phyloP scores from a whole-genome alignment of 2,113 vertebrate genomes.

The Furnarius figulus region DNA sequence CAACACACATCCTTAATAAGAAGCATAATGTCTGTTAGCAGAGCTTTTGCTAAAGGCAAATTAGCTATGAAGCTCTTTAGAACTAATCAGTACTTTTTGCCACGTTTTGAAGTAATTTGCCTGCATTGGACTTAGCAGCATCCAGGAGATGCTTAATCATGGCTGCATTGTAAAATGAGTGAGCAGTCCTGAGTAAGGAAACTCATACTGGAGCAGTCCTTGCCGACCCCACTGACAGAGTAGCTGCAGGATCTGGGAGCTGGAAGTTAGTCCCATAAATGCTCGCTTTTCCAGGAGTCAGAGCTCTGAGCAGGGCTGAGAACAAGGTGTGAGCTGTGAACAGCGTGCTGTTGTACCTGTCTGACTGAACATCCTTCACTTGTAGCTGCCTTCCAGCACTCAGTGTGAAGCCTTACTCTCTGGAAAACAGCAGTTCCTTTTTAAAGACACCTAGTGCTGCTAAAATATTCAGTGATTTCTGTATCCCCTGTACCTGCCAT shows the following conservation, averaged over 20 bases:
- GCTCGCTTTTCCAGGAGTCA: background rate
- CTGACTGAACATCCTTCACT: rapidly evolving
- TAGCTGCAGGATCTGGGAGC: background rate
- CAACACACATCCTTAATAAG: background rate
- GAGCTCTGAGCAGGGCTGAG: background rate
- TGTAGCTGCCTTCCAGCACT: background rate
- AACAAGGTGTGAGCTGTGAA: background rate
- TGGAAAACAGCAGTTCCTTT: background rate
- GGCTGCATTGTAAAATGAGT: background rate
- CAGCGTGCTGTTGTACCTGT: background rate
- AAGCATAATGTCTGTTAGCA: background rate
- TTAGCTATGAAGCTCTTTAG: background rate
- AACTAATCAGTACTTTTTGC: background rate
- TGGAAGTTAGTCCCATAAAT: background rate
- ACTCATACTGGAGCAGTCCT: background rate
- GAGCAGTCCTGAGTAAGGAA: background rate
- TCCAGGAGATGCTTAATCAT: constrained; percentile 35
- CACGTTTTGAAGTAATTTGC: background rate
- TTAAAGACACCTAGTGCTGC: background rate
- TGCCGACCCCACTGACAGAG: background rate
- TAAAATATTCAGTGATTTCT: background rate
- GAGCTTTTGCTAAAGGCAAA: background rate
- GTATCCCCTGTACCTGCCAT: background rate
- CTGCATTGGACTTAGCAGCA: background rate
- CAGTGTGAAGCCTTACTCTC: background rate